Evolutionary conservation across 2,888 invertebrate genomes (phyloP), one percentile per base, ranked within the genome.

Genomic region (Tenthredo scrophulariae): DNA sequence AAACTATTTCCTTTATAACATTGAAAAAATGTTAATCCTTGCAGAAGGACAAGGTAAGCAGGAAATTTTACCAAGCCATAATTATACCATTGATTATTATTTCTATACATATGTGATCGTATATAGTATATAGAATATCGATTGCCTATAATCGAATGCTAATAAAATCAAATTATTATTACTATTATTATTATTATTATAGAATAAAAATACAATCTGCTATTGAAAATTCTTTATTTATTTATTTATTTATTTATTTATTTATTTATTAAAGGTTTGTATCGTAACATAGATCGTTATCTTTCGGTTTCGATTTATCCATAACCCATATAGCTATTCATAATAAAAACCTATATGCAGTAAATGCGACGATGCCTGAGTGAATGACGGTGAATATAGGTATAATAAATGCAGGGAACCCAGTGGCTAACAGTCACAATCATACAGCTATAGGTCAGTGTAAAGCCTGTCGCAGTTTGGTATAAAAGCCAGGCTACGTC

Each of bases 401-500:
- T n/a, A 37, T 37, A 37, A 37, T 33, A 33, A 40, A 74, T 74
- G 37, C 72, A 74, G 72, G 72, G 72, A 74, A 74, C 72, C 72
- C 26, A 43, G 22, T 37, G 40, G 43, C 2, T n/a, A 74, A 40
- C 72, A 43, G 43, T 43, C 22, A 40, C 18, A 74, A 33, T 3
- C 70, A 33, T 70, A 74, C 22, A 74, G 72, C 43, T 74, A 74
- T 74, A 43, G 43, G 40, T 37, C 43, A 43, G n/a, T 18, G 37
- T 43, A 43, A 74, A 74, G 72, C 40, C 50, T 26, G 46, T 50
- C 6, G 89, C 89, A 88, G 89, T 89, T 89, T 90, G 87, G 90
- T 92, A 92, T 92, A 92, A 91, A 91, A 92, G 92, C 90, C 90
- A 89, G 87, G 84, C 89, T 85, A 88, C 90, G 87, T 90, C 88